Conservation (phyloP, 2,888 invertebrate genomes). For the Aporophyla nigra region DNA sequence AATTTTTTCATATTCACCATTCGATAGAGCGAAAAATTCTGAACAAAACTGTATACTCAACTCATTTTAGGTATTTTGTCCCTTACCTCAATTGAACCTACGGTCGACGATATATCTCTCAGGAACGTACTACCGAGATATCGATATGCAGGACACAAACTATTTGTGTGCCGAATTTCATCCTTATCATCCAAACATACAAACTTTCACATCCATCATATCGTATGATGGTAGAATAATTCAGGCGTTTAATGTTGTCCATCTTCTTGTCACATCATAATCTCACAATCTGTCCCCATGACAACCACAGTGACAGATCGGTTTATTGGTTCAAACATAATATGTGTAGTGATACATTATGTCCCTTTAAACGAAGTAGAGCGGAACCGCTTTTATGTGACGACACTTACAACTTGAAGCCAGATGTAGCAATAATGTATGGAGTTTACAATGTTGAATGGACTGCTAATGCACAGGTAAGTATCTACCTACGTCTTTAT, state of each 20-base stretch:
- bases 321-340: constrained; percentile 23
- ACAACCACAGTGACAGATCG: constrained; percentile 37
- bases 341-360: constrained; percentile 18
- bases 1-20: too few species aligned
- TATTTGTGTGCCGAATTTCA: background rate
- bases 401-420: constrained; percentile 25
- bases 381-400: constrained; percentile 39
- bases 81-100: too few species aligned
- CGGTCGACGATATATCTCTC: too few species aligned
- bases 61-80: too few species aligned
- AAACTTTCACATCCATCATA: background rate
- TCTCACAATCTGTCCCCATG: constrained; percentile 26
- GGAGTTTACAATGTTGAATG: constrained; percentile 39
- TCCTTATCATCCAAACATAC: background rate
- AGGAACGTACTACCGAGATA: background rate
- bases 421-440: constrained; percentile 49
- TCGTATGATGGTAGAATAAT: background rate
- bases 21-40: too few species aligned
- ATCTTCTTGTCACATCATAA: constrained; percentile 13
- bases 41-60: too few species aligned
- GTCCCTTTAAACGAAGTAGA: constrained; percentile 39
- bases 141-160: background rate
- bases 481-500: constrained; percentile 2
- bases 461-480: constrained; percentile 3
- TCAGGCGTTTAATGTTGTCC: constrained; percentile 1